Conservation (phyloP, 2,797 vertebrate species). For the Phrynocephalus guinanensis region DNA sequence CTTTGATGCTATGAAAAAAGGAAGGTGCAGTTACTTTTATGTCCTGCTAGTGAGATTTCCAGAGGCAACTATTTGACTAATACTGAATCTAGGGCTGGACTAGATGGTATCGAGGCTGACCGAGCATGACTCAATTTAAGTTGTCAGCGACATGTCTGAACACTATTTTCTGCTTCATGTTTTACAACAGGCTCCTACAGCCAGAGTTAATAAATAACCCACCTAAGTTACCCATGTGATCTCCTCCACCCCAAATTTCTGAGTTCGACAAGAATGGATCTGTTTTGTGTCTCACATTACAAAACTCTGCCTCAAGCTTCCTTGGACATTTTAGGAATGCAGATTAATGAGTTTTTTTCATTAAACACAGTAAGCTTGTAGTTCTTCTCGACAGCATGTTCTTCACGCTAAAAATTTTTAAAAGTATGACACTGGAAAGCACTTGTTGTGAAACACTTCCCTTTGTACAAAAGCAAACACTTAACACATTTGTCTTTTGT, state of each 20-base stretch:
- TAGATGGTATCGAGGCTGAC: neutral
- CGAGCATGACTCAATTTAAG: neutral
- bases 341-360: neutral
- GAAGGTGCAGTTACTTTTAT: neutral
- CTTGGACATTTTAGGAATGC: neutral
- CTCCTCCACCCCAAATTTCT: neutral
- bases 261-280: neutral
- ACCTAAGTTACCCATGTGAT: neutral
- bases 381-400: neutral
- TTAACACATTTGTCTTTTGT: neutral
- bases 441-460: neutral
- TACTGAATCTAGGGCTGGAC: neutral
- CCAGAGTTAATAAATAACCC: neutral
- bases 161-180: neutral
- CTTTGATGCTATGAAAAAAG: too few species aligned
- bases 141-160: neutral
- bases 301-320: constrained; percentile 12
- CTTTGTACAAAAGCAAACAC: accelerated
- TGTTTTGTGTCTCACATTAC: neutral
- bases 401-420: neutral
- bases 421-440: neutral
- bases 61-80: neutral
- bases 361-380: neutral
- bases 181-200: neutral
- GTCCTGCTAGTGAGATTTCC: neutral